These are phyloP conservation scores for Puntigrus tetrazona DNA, from an alignment of 2,113 vertebrate species.

Conservation along the genomic window DNA sequence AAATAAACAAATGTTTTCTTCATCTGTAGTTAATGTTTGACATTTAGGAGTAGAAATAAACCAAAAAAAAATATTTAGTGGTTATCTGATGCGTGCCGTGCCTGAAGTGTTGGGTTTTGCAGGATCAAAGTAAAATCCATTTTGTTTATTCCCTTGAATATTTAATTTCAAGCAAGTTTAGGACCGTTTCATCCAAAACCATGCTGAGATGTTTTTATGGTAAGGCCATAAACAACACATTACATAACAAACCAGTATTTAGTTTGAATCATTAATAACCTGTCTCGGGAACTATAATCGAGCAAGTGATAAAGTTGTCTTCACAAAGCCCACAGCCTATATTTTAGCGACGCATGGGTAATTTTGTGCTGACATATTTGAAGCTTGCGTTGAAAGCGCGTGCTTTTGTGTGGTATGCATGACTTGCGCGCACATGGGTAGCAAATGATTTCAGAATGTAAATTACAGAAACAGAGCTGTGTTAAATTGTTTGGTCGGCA, in stretches of 20 bases:
- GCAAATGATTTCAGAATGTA: conserved; percentile 42
- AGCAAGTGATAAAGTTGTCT: background rate
- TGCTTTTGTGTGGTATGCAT: conserved; percentile 20
- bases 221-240: conserved; percentile 23
- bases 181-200: conserved; percentile 13
- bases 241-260: conserved; percentile 25
- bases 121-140: conserved; percentile 20
- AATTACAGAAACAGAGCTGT: conserved; percentile 43
- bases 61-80: background rate
- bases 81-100: background rate
- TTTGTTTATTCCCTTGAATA: conserved; percentile 34
- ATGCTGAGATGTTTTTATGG: conserved; percentile 9
- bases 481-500: conserved; percentile 50
- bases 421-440: conserved; percentile 1
- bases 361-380: background rate
- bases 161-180: conserved; percentile 17
- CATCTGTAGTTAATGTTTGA: conserved; percentile 53
- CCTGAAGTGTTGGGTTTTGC: conserved; percentile 1
- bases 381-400: conserved; percentile 8
- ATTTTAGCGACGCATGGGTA: background rate
- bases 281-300: conserved; percentile 8
- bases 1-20: conserved; percentile 53
- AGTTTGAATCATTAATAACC: conserved; percentile 9
- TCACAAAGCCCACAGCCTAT: background rate
- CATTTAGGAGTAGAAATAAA: conserved; percentile 49